A percentile compares a stretch with the other conserved stretches of the same genome.
Evolutionary conservation across 2,888 invertebrate genomes (phyloP).

Genomic region (Apoderus coryli): DNA sequence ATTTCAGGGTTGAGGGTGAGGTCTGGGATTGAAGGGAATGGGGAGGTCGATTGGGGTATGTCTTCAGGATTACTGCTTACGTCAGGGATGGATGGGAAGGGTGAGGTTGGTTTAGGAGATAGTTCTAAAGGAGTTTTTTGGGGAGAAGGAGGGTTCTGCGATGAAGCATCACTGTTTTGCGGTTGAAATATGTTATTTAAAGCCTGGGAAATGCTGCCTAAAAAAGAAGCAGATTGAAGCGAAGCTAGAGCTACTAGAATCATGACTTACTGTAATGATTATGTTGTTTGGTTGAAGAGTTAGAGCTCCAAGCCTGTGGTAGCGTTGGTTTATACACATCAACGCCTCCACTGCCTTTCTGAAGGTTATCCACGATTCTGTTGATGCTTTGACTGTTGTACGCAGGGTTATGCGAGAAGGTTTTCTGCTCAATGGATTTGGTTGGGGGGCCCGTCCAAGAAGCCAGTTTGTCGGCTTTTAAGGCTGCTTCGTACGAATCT

Average conservation of each 20-base stretch:
- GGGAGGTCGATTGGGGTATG: constrained; percentile 19
- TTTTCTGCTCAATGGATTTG: constrained; percentile 11
- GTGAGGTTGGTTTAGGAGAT: no score
- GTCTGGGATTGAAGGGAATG: constrained; percentile 28
- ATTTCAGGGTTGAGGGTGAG: constrained; percentile 25
- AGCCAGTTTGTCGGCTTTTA: constrained; percentile 24
- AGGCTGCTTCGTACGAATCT: constrained; percentile 30
- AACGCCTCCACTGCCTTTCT: constrained; percentile 29
- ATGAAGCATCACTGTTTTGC: constrained; percentile 14
- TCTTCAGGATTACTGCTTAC: constrained; percentile 20
- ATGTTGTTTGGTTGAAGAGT: constrained; percentile 20
- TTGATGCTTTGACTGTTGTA: constrained; percentile 33
- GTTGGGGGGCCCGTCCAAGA: constrained; percentile 26
- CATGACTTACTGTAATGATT: constrained; percentile 30
- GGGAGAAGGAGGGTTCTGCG: constrained; percentile 23
- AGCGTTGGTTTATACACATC: constrained; percentile 36
- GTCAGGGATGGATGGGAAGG: constrained; percentile 24
- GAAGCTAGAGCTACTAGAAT: not conserved
- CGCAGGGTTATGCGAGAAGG: constrained; percentile 28
- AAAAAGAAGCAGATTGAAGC: constrained; percentile 5
- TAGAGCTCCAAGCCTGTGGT: constrained; percentile 35
- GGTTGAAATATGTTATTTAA: constrained; percentile 22
- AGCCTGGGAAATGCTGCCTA: constrained; percentile 26
- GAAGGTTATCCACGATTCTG: constrained; percentile 30
- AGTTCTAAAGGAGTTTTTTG: no score